phyloP scores from a whole-genome alignment of 2,888 invertebrate genomes.

The Melanchra persicariae region DNA sequence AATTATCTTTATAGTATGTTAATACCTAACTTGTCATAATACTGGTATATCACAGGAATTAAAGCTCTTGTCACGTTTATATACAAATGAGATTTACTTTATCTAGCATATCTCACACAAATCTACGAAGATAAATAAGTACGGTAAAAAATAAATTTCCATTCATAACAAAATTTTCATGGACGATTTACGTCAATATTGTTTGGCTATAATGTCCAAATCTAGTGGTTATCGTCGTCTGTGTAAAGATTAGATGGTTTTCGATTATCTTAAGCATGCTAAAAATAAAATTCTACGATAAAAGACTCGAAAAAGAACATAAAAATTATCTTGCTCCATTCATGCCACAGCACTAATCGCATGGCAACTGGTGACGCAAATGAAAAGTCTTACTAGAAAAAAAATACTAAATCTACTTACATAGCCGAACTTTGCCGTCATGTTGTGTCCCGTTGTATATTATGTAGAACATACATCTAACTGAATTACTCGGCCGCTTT shows the following conservation, averaged over 20 bases:
- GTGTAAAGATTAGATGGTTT: conserved; percentile 48
- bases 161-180: conserved; percentile 67
- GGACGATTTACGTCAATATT: conserved; percentile 38
- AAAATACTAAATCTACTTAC: conserved; percentile 77
- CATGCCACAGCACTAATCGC: conserved; percentile 35
- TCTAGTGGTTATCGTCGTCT: conserved; percentile 40
- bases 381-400: conserved; percentile 32
- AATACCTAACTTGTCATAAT: conserved; percentile 20
- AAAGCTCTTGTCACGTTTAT: conserved; percentile 57
- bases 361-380: conserved; percentile 50
- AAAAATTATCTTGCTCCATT: conserved; percentile 41
- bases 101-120: conserved; percentile 57
- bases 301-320: conserved; percentile 35
- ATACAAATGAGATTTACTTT: conserved; percentile 65
- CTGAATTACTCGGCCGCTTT: conserved; percentile 87
- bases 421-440: conserved; percentile 92
- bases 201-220: conserved; percentile 15
- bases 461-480: conserved; percentile 90
- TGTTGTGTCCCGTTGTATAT: conserved; percentile 91
- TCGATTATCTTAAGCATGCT: conserved; percentile 33
- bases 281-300: conserved; percentile 47
- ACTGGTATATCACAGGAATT: conserved; percentile 38
- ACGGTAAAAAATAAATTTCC: conserved; percentile 66
- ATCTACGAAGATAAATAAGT: conserved; percentile 61
- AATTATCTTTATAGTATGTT: conserved; percentile 29